These are phyloP conservation scores for Julus scanicus DNA, from an alignment of 2,888 invertebrate genomes.

Conservation along the genomic window DNA sequence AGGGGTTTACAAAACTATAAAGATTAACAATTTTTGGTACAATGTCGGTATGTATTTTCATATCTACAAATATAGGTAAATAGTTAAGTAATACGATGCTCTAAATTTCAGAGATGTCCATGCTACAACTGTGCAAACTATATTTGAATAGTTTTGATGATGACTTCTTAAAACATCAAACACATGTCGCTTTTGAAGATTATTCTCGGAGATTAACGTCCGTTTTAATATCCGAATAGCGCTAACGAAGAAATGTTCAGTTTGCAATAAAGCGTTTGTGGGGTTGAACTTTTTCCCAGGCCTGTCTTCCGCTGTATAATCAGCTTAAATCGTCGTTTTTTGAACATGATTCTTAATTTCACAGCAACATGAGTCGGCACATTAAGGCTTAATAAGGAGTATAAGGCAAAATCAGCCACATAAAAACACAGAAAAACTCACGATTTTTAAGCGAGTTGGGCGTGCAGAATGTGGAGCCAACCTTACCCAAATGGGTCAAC, in stretches of 20 bases:
- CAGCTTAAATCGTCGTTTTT: background rate
- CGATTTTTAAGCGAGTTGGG: background rate
- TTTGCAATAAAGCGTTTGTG: background rate
- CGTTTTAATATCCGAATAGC: background rate
- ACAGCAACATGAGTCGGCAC: background rate
- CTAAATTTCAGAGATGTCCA: no score
- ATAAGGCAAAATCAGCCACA: background rate
- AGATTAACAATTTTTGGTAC: no score
- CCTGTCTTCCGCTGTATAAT: slow-evolving; percentile 1
- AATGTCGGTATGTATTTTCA: no score
- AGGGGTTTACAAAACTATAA: no score
- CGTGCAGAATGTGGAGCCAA: background rate
- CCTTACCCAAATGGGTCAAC: background rate
- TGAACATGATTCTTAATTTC: background rate
- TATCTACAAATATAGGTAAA: no score
- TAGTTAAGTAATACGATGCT: no score
- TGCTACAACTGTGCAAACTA: no score
- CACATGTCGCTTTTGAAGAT: no score
- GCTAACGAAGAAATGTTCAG: background rate
- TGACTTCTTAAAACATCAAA: no score
- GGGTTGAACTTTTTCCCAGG: background rate
- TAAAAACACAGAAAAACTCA: background rate
- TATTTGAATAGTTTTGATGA: no score
- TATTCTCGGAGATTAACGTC: no score
- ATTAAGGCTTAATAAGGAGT: slow-evolving; percentile 1